Percentiles rank a stretch among this genome's conserved stretches.
These are phyloP conservation scores for Actinernus sp. DNA, from an alignment of 92 coral and sea anemone species.

Conservation along the genomic window DNA sequence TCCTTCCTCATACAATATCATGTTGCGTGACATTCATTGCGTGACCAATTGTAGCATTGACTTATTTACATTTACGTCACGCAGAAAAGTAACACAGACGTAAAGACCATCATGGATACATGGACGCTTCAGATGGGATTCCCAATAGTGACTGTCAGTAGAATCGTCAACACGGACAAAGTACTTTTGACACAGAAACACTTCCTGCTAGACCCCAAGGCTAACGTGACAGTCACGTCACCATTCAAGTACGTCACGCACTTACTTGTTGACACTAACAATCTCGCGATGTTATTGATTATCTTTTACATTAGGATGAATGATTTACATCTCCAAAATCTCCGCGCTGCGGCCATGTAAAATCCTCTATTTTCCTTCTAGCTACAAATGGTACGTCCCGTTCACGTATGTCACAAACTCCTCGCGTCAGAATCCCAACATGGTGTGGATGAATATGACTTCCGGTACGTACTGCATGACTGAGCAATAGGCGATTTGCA, in stretches of 20 bases:
- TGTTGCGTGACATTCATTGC: conserved; percentile 20
- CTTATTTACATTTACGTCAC: too few species aligned
- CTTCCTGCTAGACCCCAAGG: conserved; percentile 88
- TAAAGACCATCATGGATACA: conserved; percentile 83
- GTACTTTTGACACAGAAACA: conserved; percentile 83
- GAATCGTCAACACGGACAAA: conserved; percentile 39
- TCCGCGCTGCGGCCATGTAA: too few species aligned
- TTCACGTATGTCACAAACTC: conserved; percentile 65
- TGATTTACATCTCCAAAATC: too few species aligned
- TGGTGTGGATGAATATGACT: conserved; percentile 73
- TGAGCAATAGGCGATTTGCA: too few species aligned
- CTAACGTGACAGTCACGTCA: conserved; percentile 74
- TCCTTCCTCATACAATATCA: too few species aligned
- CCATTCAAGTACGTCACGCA: conserved; percentile 72
- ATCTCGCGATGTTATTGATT: background rate
- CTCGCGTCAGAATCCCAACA: conserved; percentile 17
- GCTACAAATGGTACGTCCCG: conserved; percentile 91
- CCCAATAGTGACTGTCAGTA: conserved; percentile 67
- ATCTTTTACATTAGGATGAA: background rate
- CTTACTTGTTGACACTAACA: background rate
- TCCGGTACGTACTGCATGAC: conserved; percentile 55
- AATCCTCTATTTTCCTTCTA: conserved; percentile 7
- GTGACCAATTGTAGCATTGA: too few species aligned
- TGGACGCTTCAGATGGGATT: conserved; percentile 90
- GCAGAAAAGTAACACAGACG: conserved; percentile 62